Evolutionary conservation across 2,113 vertebrate species (phyloP), one percentile per base, ranked within the genome.

Genomic region (Brachyhypopomus gauderio): DNA sequence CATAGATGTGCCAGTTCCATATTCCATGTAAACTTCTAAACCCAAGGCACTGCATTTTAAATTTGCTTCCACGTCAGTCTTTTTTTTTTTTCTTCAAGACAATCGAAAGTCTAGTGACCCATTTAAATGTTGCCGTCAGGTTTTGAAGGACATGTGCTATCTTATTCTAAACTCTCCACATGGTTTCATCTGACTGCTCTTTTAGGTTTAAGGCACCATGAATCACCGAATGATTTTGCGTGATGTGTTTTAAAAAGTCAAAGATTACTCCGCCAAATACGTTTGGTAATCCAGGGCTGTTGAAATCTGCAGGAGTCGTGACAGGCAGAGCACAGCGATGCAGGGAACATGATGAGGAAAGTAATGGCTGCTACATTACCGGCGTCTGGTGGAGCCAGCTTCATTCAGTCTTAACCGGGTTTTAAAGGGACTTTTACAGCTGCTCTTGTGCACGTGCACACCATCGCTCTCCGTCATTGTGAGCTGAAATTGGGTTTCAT

Each of bases 401-500:
- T 27, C 20, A 34, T 67, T 48, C 20, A 19, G 5, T 23, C 55
- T 77, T 27, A 30, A 8, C 64, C n/a, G 75, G 9, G 22, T 52
- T 78, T 55, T 36, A 67, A 19, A 25, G 41, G 25, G 4, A 45
- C 63, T 41, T 0, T 30, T 22, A 38, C 48, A 14, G 11, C 41
- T 45, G 55, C 55, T 60, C 38, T 59, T 75, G n/a, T 12, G 9
- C 45, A 52, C 45, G 12, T 11, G 12, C 45, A 52, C 45, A 72
- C 3, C 16, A 19, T 56, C 22, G n/a, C 23, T 34, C 30, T 60
- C 6, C 60, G 22, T 30, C 60, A 72, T 22, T 5, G 48, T 62
- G 25, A 72, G 62, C 36, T 41, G 66, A 70, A 70, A 70, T 70
- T 70, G n/a, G 66, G 11, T 22, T 41, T 70, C 66, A 22, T 72